Evolutionary conservation across 2,888 invertebrate species (phyloP).

Genomic region (Amphipoea lucens): DNA sequence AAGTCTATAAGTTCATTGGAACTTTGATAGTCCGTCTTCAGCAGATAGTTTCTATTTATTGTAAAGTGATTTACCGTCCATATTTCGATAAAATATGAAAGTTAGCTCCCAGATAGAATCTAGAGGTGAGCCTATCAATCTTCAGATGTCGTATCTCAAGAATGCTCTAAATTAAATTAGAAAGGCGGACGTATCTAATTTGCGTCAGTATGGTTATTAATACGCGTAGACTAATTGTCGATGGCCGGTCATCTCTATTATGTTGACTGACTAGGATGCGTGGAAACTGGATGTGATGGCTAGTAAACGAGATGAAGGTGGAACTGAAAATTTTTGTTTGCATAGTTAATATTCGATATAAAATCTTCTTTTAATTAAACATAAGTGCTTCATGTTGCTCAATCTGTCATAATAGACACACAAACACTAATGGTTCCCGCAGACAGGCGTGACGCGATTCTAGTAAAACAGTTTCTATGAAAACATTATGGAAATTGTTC

Average conservation of each 20-base stretch:
- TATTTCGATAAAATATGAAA: constrained; percentile 47
- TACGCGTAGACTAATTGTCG: constrained; percentile 87
- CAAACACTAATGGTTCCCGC: no score
- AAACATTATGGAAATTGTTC: no score
- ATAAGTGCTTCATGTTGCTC: no score
- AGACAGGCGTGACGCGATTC: no score
- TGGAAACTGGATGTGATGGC: constrained; percentile 70
- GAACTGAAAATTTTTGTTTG: not conserved
- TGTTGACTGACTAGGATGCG: constrained; percentile 61
- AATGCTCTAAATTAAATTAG: constrained; percentile 84
- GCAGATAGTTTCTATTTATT: not conserved
- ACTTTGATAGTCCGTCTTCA: not conserved
- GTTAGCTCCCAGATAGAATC: constrained; percentile 61
- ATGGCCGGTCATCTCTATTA: constrained; percentile 85
- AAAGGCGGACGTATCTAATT: constrained; percentile 84
- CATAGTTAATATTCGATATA: not conserved
- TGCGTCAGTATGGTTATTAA: constrained; percentile 83
- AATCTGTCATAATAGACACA: no score
- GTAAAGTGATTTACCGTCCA: not conserved
- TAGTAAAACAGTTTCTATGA: no score
- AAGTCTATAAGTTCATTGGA: not conserved
- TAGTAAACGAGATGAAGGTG: no score
- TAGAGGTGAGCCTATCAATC: constrained; percentile 68
- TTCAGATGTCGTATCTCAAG: constrained; percentile 72
- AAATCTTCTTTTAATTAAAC: no score